Base-by-base conservation (phyloP, 2,888 invertebrate species). In the Mycalesis mineus region DNA sequence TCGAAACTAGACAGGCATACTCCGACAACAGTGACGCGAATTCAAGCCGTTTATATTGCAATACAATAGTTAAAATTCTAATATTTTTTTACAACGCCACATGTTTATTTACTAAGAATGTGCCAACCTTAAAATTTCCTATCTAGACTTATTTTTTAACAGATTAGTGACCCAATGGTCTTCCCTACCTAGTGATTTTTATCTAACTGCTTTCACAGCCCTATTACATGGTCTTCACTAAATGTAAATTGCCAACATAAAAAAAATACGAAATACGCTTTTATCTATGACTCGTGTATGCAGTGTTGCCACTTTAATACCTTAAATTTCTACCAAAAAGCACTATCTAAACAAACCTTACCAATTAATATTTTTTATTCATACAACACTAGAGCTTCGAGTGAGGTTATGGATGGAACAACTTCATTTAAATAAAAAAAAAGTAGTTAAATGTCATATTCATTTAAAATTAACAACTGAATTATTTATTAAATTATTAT, bases 321-420 rank as follows among this genome's bases (percentile, higher is more conserved):
- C 51, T 51, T 51, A 51, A 51, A 41, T 51, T 41, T 40, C 51
- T 51, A 51, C 31, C 41, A 29, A 41, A 47, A 51, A 40, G 31
- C 39, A 31, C 31, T 14, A 52, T 17, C 52, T 52, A 44, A 52
- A 17, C 52, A 41, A 51, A 41, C 28, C 52, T 52, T 52, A 52
- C 40, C 17, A 22, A 13, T 42, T 50, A 40, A 39, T n/a, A 29
- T 15, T 29, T 39, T 41, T 37, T 41, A 41, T 47, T 47, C 15
- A 31, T 33, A 47, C 22, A 44, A 15, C 9, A 47, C 47, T 14
- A 2, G 15, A 47, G 14, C 6, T 31, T 4, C 15, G 8, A 47
- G 47, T 33, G 31, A 22, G 22, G 22, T 22, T 22, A 22, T 22
- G 22, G 3, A 5, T 22, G 22, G 5, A 22, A 22, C 22, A 22